These are phyloP conservation scores for Mobula birostris DNA, from an alignment of 2,113 vertebrate genomes.

Conservation along the genomic window DNA sequence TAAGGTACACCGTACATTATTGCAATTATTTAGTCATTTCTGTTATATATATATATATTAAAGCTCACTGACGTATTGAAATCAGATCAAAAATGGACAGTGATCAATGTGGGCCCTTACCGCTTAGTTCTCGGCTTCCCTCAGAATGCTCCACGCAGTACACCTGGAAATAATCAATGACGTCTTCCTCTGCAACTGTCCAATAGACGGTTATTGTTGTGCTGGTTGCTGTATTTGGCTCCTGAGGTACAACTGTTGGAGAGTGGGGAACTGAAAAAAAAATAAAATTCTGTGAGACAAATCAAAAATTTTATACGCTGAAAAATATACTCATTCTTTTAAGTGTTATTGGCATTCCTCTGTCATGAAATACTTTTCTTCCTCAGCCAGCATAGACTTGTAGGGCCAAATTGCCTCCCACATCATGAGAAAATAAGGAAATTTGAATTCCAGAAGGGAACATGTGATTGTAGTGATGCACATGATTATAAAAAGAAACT, in stretches of 20 bases:
- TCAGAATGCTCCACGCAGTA: slow-evolving; percentile 88
- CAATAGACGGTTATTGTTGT: slow-evolving; percentile 85
- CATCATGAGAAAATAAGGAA: no score
- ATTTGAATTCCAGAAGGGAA: background rate
- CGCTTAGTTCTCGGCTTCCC: slow-evolving; percentile 58
- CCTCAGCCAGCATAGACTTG: background rate
- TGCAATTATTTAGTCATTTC: background rate
- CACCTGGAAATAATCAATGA: slow-evolving; percentile 90
- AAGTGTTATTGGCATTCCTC: background rate
- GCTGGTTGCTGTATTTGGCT: slow-evolving; percentile 77
- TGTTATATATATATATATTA: background rate
- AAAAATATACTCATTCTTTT: background rate
- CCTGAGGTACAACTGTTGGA: slow-evolving; percentile 74
- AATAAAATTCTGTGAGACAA: background rate
- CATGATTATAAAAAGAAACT: slow-evolving; percentile 7
- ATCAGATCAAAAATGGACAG: background rate
- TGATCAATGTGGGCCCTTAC: slow-evolving; percentile 44
- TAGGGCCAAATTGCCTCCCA: no score
- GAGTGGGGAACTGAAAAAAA: slow-evolving; percentile 72
- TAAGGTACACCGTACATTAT: background rate
- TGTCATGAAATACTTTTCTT: background rate
- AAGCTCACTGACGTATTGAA: background rate
- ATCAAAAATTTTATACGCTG: background rate
- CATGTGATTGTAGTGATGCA: background rate
- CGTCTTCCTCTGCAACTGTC: slow-evolving; percentile 73